A percentile compares a stretch with the other conserved stretches of the same genome.
phyloP scores from a whole-genome alignment of 2,797 vertebrate species.

The Rhinichthys osculus region DNA sequence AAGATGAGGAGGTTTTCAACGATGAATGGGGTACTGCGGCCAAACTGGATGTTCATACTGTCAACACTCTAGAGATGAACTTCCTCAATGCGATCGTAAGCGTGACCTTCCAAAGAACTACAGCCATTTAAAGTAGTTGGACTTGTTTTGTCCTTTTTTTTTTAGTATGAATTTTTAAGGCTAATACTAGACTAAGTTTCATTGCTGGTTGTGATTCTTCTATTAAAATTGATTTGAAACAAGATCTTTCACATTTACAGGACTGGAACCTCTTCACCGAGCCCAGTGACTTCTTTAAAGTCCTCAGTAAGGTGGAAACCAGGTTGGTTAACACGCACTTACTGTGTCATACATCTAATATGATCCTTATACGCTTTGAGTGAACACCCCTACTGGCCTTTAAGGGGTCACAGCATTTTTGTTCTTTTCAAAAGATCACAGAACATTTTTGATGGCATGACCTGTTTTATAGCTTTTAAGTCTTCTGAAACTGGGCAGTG shows the following conservation, averaged over 20 bases:
- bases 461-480: not conserved
- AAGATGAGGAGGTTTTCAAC: constrained; percentile 98
- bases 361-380: not conserved
- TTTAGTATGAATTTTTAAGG: not conserved
- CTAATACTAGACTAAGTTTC: not conserved
- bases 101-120: not conserved
- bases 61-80: constrained; percentile 94
- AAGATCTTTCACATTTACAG: constrained; percentile 67
- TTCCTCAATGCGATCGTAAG: constrained; percentile 96
- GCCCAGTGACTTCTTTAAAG: constrained; percentile 89
- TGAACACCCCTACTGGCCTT: not conserved
- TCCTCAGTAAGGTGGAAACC: constrained; percentile 89
- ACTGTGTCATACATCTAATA: not conserved
- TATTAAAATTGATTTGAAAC: not conserved
- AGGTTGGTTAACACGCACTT: constrained; percentile 73
- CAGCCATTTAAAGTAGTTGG: not conserved
- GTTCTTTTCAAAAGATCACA: not conserved
- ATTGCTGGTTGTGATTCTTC: not conserved
- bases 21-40: constrained; percentile 98
- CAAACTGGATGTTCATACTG: constrained; percentile 90
- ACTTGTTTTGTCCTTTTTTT: not conserved
- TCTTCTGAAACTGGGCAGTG: not conserved
- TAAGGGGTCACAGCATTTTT: not conserved
- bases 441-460: not conserved
- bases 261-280: constrained; percentile 96